These are phyloP conservation scores for Bufo bufo DNA, from an alignment of 2,113 vertebrate species.

Conservation along the genomic window DNA sequence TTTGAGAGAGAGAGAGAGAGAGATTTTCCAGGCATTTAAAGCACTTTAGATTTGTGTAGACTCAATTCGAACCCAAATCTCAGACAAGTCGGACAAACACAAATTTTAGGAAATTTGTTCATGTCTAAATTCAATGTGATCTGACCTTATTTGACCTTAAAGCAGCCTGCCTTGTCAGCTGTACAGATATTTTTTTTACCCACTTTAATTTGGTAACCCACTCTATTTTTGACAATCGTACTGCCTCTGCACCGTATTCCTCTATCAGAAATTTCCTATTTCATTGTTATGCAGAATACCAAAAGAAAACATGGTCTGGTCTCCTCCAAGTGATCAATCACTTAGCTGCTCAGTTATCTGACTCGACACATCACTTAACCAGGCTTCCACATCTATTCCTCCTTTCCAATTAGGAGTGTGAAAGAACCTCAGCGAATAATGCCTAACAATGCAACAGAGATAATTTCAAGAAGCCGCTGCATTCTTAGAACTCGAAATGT, in stretches of 20 bases:
- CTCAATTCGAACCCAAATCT: no score
- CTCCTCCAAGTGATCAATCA: constrained; percentile 55
- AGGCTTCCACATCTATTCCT: constrained; percentile 52
- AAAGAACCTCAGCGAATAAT: constrained; percentile 44
- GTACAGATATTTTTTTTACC: background rate
- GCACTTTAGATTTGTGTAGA: no score
- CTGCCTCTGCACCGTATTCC: background rate
- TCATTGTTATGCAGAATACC: constrained; percentile 34
- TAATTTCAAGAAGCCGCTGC: constrained; percentile 42
- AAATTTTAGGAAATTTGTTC: no score
- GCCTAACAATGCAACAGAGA: constrained; percentile 52
- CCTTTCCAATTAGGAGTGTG: constrained; percentile 56
- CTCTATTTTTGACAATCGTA: background rate
- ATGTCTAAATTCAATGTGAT: no score
- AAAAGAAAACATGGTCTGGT: constrained; percentile 30
- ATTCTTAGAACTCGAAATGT: constrained; percentile 32
- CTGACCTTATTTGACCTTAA: no score
- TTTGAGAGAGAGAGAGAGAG: no score
- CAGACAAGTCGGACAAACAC: no score
- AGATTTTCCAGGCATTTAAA: no score
- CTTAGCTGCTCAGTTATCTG: constrained; percentile 47
- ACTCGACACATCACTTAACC: constrained; percentile 55
- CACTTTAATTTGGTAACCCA: background rate
- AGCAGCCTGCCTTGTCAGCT: no score
- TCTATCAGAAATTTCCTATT: constrained; percentile 32